phyloP scores from a whole-genome alignment of 1,140 invertebrate species.

The Camponotus floridanus region DNA sequence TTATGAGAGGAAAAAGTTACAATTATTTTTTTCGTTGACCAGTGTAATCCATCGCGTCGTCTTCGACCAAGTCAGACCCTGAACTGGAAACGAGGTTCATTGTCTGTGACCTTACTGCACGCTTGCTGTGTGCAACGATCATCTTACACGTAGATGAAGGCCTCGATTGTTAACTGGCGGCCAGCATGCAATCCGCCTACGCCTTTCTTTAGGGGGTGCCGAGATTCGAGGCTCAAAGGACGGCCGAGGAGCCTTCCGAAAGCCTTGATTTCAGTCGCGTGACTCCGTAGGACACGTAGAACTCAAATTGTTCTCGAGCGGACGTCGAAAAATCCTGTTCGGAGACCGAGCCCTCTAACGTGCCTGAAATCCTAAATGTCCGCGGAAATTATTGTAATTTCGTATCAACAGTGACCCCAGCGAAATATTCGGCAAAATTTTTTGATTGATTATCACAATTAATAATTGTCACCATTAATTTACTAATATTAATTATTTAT shows the following conservation, averaged over 20 bases:
- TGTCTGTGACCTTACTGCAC: constrained; percentile 75
- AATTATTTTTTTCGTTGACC: too few species aligned
- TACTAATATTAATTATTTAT: not conserved
- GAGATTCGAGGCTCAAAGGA: constrained; percentile 29
- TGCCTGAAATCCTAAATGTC: not conserved
- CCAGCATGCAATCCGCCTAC: constrained; percentile 67
- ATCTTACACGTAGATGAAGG: constrained; percentile 72
- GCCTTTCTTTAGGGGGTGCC: constrained; percentile 23
- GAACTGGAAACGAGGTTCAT: constrained; percentile 78
- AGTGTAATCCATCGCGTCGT: constrained; percentile 5
- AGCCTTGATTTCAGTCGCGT: constrained; percentile 34
- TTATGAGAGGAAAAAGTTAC: too few species aligned
- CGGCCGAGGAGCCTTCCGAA: not conserved
- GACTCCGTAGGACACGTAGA: not conserved
- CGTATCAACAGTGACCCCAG: not conserved
- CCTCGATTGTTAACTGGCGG: constrained; percentile 74
- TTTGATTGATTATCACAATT: not conserved
- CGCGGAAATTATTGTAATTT: constrained; percentile 20
- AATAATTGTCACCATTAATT: constrained; percentile 12
- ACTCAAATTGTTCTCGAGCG: not conserved
- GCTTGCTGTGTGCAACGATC: constrained; percentile 42
- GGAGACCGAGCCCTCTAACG: too few species aligned
- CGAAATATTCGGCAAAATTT: not conserved
- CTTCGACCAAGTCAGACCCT: constrained; percentile 67
- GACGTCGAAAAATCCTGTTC: constrained; percentile 34